phyloP scores from a whole-genome alignment of 2,113 vertebrate species.

The Hypocryptadius cinnamomeus region DNA sequence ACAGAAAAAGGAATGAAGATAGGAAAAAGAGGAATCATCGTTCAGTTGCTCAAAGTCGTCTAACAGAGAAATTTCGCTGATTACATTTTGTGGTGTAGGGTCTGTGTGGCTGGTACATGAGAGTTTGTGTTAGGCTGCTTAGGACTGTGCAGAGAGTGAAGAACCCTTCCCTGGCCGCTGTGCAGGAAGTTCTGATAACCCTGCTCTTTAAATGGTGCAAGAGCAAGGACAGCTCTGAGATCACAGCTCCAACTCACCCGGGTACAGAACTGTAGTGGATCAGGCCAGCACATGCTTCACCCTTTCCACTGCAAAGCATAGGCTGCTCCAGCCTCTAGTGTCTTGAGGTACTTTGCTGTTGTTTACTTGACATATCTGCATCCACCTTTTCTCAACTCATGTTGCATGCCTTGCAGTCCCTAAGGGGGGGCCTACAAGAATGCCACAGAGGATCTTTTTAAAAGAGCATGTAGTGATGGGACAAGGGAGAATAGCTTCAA shows the following conservation, averaged over 20 bases:
- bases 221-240: neutral
- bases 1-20: neutral
- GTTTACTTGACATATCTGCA: neutral
- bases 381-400: neutral
- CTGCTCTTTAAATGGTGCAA: neutral
- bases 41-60: neutral
- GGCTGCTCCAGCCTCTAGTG: neutral
- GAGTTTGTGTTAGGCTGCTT: neutral
- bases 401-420: neutral
- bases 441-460: neutral
- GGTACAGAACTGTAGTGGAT: neutral
- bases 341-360: neutral
- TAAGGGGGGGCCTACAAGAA: neutral
- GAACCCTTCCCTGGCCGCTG: neutral
- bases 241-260: rapidly evolving
- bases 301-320: neutral
- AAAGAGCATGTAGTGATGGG: neutral
- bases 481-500: neutral
- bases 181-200: neutral
- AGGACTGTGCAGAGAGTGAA: neutral
- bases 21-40: neutral
- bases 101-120: neutral
- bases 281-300: neutral
- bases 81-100: neutral
- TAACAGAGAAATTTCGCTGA: neutral